Evolutionary conservation across 2,113 vertebrate genomes (phyloP), one percentile per base, ranked within the genome.

Genomic region (Saimiri boliviensis): DNA sequence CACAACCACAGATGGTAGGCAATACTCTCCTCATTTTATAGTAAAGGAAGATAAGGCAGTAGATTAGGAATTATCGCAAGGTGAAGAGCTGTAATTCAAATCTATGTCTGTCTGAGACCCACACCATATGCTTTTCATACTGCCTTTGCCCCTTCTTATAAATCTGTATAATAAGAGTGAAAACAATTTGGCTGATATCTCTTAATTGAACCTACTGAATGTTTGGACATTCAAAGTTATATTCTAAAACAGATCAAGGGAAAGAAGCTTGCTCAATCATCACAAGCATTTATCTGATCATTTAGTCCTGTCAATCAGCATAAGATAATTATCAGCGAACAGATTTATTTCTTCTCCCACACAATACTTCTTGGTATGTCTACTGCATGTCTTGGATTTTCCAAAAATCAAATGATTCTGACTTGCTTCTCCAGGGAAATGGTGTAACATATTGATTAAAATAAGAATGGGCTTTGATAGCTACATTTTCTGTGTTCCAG

Each of bases 401-500:
- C 68, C 49, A 30, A 10, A 80, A 60, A 52, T 52, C 1, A 27
- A 79, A 49, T 58, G 21, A 85, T n/a, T 73, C 27, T 54, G 14
- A 21, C 11, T 87, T 76, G 20, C 3, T 4, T 63, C 30, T 58
- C 79, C 20, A 83, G 9, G 45, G 19, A 89, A 83, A 58, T 16
- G 5, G 23, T 35, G 32, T 19, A 5, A 17, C 14, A 30, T 56
- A 14, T 2, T 40, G 19, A 45, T 63, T 52, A 76, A 49, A 63
- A 71, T 13, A 11, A 95, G 19, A 73, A 21, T n/a, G 23, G 68
- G 2, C 3, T 54, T 74, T 2, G 5, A 47, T 60, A 1, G 88
- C 73, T 60, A 1, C 0, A 21, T 17, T 12, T 5, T n/a, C 16
- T 2, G 12, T 12, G 10, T n/a, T 66, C 52, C 12, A 8, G 6